Conservation (phyloP, 2,113 vertebrate species). For the Carassius auratus region DNA sequence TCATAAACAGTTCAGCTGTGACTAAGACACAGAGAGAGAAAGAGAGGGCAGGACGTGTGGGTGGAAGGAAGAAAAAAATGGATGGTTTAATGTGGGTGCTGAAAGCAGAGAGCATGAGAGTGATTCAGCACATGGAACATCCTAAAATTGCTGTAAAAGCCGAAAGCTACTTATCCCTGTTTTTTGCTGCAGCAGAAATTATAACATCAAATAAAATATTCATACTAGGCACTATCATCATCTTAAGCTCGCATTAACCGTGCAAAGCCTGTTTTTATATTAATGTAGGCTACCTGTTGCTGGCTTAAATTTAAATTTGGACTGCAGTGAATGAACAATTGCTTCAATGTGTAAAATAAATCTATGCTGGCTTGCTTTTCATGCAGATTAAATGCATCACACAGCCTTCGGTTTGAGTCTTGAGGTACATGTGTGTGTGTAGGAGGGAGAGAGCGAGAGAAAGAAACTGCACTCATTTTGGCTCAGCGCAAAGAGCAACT, state of each 20-base stretch:
- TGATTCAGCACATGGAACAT: conserved; percentile 36
- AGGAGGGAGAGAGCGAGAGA: not conserved
- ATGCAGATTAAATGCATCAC: conserved; percentile 54
- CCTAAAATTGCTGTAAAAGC: not conserved
- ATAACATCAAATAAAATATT: not conserved
- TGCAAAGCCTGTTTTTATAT: not conserved
- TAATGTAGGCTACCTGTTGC: conserved; percentile 20
- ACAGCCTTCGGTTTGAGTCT: conserved; percentile 17
- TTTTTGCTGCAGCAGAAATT: conserved; percentile 7
- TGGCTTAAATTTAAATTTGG: not conserved
- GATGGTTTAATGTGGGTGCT: conserved; percentile 43
- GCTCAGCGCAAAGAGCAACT: conserved; percentile 45
- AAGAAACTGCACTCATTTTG: conserved; percentile 55
- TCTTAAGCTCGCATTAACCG: not conserved
- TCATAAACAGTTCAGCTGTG: conserved; percentile 20
- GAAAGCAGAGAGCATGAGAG: conserved; percentile 30
- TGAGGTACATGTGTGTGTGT: conserved; percentile 24
- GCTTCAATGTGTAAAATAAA: not conserved
- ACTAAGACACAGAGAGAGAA: conserved; percentile 21
- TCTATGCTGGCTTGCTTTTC: conserved; percentile 17
- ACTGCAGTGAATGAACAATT: not conserved
- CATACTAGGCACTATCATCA: not conserved
- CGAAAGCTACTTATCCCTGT: not conserved
- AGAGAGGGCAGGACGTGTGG: conserved; percentile 25
- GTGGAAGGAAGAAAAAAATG: conserved; percentile 39